Evolutionary conservation across 2,113 vertebrate genomes (phyloP).

Genomic region (Etia nguti): DNA sequence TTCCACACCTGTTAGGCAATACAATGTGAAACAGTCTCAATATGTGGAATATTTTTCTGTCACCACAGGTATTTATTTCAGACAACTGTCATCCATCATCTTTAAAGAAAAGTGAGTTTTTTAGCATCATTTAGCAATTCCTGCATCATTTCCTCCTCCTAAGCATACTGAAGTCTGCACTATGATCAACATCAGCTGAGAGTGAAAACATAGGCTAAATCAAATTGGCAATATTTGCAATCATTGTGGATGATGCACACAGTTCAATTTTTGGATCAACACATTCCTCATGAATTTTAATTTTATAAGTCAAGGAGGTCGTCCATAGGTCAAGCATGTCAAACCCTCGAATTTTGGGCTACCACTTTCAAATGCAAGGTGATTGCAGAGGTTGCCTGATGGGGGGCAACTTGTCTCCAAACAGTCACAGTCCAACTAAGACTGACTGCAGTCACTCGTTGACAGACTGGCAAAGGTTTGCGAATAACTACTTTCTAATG

Average conservation of each 20-base stretch:
- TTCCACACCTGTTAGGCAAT: not conserved
- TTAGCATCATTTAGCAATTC: constrained; percentile 6
- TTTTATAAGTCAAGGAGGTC: not conserved
- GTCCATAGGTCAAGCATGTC: not conserved
- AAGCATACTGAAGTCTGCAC: constrained; percentile 15
- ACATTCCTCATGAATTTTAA: not conserved
- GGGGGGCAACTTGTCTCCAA: not conserved
- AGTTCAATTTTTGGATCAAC: constrained; percentile 42
- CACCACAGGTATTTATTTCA: not conserved
- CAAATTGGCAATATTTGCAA: constrained; percentile 35
- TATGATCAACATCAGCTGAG: constrained; percentile 11
- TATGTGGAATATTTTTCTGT: not conserved
- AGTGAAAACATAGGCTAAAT: constrained; percentile 26
- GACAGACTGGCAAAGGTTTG: not conserved
- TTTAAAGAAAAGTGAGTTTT: not conserved
- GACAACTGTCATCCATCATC: not conserved
- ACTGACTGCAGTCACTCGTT: not conserved
- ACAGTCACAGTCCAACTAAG: not conserved
- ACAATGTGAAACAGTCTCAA: not conserved
- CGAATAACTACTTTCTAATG: not conserved
- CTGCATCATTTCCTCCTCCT: constrained; percentile 39
- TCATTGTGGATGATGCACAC: constrained; percentile 31
- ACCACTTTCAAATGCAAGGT: not conserved
- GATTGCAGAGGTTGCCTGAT: not conserved
- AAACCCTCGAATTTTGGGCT: not conserved